These are phyloP conservation scores for Xyliphius kryptos DNA, from an alignment of 2,113 vertebrate genomes.

Conservation along the genomic window DNA sequence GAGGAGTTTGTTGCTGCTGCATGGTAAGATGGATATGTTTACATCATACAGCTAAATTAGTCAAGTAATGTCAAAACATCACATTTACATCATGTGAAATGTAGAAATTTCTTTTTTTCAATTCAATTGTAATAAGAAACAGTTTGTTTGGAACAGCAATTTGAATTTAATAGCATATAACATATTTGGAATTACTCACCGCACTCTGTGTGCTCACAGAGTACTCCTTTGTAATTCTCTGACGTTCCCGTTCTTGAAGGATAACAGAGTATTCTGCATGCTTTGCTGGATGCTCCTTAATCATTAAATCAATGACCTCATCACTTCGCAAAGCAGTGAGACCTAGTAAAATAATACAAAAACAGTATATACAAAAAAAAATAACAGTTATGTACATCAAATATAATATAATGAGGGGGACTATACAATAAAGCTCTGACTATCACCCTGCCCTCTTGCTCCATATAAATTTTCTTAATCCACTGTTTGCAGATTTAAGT, in stretches of 20 bases:
- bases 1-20: conserved; percentile 91
- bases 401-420: no score
- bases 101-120: no score
- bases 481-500: no score
- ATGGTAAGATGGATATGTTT: not conserved
- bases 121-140: no score
- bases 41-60: not conserved
- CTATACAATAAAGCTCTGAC: no score
- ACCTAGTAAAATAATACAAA: conserved; percentile 58
- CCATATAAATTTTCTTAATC: no score
- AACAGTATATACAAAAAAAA: not conserved
- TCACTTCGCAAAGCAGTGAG: conserved; percentile 93
- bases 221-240: conserved; percentile 95
- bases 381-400: not conserved
- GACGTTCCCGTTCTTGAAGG: conserved; percentile 89
- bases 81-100: no score
- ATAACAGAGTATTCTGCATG: conserved; percentile 95
- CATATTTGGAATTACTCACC: conserved; percentile 17
- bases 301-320: conserved; percentile 98
- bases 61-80: not conserved
- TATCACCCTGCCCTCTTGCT: no score
- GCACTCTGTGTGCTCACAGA: conserved; percentile 74
- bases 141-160: no score
- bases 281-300: conserved; percentile 94
- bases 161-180: not conserved